Evolutionary conservation across 1,140 invertebrate species (phyloP), one percentile per base, ranked within the genome.

Genomic region (Gonatopus flavifemur): DNA sequence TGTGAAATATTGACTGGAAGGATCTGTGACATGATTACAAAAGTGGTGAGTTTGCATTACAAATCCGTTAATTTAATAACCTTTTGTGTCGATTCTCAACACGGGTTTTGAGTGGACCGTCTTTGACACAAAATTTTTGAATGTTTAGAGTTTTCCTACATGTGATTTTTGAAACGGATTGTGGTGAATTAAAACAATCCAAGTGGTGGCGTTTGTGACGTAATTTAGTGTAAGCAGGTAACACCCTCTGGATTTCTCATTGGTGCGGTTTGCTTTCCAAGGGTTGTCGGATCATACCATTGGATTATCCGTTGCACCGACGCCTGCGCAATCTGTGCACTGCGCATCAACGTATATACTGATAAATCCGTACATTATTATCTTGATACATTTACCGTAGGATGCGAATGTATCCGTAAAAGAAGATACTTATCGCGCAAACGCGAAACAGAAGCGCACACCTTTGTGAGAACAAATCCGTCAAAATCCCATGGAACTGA

Each of bases 271-370:
- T 54, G 56, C 64, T 64, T 62, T 57, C 37, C 65, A 58, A 54
- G 68, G 70, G 73, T 77, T 76, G 74, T 72, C 55, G 64, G 70
- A 75, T 77, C 43, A 74, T 75, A 70, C 72, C 62, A 75, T 74
- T 75, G 74, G 72, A 75, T 76, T 75, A 75, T 76, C 71, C 62
- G 55, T 58, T 60, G 65, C 73, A 70, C 69, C 73, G 72, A 66
- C 74, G 74, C 70, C 46, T 45, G 64, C 31, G 51, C 58, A 44
- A 43, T 44, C 44, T 46, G 36, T 47, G 46, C 39, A 50, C 57
- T 62, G 58, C 57, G 59, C 55, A 62, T 60, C 52, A 31, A 40
- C 47, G 18, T n/a, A n/a, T n/a, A n/a, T n/a, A n/a, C n/a, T n/a
- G n/a, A n/a, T n/a, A n/a, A n/a, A n/a, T n/a, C 40, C 31, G 28